Conservation (phyloP, 2,888 invertebrate species). For the Abrostola triplasia region DNA sequence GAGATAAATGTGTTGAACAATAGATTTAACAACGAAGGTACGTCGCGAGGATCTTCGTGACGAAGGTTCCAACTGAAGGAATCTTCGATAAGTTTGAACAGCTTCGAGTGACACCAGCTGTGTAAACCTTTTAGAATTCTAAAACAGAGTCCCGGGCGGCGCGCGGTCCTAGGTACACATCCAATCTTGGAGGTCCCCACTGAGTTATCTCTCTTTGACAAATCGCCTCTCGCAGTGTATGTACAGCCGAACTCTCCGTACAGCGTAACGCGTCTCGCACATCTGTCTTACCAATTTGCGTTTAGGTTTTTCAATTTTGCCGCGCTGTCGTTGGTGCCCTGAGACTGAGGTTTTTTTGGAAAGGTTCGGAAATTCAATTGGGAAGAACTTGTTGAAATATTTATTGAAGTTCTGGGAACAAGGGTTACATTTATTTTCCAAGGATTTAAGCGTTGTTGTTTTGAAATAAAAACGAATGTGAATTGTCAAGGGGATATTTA, state of each 20-base stretch:
- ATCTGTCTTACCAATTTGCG: conserved; percentile 49
- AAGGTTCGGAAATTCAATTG: conserved; percentile 36
- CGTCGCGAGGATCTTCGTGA: not conserved
- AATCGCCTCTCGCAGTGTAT: conserved; percentile 53
- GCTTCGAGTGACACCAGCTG: conserved; percentile 40
- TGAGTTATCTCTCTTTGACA: conserved; percentile 59
- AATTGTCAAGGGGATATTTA: no score
- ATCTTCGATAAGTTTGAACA: conserved; percentile 20
- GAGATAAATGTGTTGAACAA: conserved; percentile 1
- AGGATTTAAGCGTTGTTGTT: not conserved
- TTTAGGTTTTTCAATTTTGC: conserved; percentile 47
- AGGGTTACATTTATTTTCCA: conserved; percentile 12
- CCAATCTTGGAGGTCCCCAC: conserved; percentile 41
- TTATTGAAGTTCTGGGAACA: conserved; percentile 20
- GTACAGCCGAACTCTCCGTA: conserved; percentile 18
- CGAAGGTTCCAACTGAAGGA: conserved; percentile 12
- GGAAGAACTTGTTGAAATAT: conserved; percentile 16
- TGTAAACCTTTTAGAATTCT: conserved; percentile 45
- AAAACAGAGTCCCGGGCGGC: conserved; percentile 14
- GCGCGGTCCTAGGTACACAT: conserved; percentile 39
- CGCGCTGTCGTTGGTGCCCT: conserved; percentile 8
- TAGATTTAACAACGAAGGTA: conserved; percentile 3
- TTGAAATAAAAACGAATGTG: not conserved
- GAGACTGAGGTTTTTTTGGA: conserved; percentile 25
- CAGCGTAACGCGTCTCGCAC: conserved; percentile 16